These are phyloP conservation scores for Eupithecia tripunctaria DNA, from an alignment of 2,888 invertebrate species.

Conservation along the genomic window DNA sequence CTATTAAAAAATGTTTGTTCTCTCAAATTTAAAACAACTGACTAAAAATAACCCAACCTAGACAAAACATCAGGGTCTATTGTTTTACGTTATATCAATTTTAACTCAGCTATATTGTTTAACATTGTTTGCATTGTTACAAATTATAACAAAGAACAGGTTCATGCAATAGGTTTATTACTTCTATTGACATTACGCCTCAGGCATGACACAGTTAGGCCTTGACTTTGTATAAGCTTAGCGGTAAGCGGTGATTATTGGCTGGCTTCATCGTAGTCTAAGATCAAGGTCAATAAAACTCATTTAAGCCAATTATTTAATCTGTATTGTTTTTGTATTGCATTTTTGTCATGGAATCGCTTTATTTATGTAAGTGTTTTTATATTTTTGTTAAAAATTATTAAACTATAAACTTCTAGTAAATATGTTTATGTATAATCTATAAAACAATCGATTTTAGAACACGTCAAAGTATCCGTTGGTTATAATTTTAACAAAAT, in stretches of 20 bases:
- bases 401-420: no score
- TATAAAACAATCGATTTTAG: background rate
- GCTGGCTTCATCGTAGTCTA: background rate
- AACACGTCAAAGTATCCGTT: slow-evolving; percentile 36
- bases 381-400: background rate
- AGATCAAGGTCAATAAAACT: background rate
- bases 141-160: slow-evolving; percentile 36
- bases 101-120: slow-evolving; percentile 31
- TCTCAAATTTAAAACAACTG: background rate
- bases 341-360: background rate
- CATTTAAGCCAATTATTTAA: background rate
- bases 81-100: slow-evolving; percentile 36
- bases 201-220: slow-evolving; percentile 12
- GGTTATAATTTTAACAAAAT: slow-evolving; percentile 66
- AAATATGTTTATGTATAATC: background rate
- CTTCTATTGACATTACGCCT: slow-evolving; percentile 30
- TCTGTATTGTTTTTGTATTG: background rate
- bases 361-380: no score
- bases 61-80: slow-evolving; percentile 29
- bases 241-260: slow-evolving; percentile 4
- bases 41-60: slow-evolving; percentile 18
- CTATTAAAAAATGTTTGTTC: background rate
- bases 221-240: slow-evolving; percentile 9
- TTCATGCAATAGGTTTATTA: slow-evolving; percentile 25
- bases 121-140: slow-evolving; percentile 35